These are phyloP conservation scores for Cyrtorhinus lividipennis DNA, from an alignment of 1,140 invertebrate genomes.

Conservation along the genomic window DNA sequence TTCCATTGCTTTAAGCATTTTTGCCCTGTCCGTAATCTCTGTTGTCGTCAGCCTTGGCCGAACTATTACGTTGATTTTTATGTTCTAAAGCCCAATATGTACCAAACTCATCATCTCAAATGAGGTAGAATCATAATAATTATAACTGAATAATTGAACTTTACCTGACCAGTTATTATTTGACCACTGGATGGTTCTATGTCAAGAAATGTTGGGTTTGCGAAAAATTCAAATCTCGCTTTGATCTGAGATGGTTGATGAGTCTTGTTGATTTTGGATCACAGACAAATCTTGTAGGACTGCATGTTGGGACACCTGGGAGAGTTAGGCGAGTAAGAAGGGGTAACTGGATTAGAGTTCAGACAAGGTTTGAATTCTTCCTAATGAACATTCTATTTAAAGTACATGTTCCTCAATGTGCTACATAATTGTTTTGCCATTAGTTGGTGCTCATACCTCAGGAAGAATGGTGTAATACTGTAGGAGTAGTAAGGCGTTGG, in stretches of 20 bases:
- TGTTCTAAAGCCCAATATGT: neutral
- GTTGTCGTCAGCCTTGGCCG: neutral
- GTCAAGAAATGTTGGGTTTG: neutral
- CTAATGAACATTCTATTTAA: neutral
- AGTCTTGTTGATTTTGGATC: neutral
- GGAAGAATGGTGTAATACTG: conserved; percentile 8
- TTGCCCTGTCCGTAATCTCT: neutral
- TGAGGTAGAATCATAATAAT: neutral
- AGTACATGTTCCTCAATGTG: too few species aligned
- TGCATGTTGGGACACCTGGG: neutral
- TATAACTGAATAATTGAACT: too few species aligned
- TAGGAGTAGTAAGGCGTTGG: conserved; percentile 13
- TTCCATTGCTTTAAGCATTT: neutral
- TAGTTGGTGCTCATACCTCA: conserved; percentile 19
- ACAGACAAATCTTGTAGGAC: neutral
- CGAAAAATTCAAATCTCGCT: conserved; percentile 5
- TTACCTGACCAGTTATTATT: neutral
- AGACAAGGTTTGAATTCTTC: neutral
- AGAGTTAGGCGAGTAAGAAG: too few species aligned
- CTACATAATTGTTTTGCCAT: too few species aligned
- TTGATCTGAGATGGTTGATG: neutral
- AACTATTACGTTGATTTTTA: neutral
- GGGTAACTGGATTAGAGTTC: neutral
- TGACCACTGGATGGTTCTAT: conserved; percentile 6
- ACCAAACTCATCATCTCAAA: neutral